phyloP scores from a whole-genome alignment of 1,140 invertebrate genomes.

The Trichogramma pretiosum region DNA sequence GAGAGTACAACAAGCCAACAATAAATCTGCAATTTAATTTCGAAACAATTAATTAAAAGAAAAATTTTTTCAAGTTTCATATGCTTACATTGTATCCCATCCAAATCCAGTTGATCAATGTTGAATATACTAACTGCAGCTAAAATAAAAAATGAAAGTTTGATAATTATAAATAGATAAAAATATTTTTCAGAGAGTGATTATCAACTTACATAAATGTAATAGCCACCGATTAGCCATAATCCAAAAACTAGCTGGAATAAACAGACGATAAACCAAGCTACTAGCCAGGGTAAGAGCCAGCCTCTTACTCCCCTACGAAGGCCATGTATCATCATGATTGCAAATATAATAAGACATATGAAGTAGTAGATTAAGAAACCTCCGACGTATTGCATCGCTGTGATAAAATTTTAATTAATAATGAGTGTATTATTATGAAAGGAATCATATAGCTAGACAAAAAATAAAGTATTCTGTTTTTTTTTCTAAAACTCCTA shows the following conservation, averaged over 20 bases:
- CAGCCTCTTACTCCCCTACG: conserved; percentile 61
- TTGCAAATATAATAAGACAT: conserved; percentile 54
- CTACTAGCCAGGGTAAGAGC: conserved; percentile 71
- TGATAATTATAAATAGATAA: conserved; percentile 11
- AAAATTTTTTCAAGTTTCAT: conserved; percentile 8
- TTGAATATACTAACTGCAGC: conserved; percentile 68
- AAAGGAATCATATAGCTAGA: no score
- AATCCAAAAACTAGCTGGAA: conserved; percentile 74
- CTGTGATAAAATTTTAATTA: conserved; percentile 47
- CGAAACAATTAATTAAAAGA: conserved; percentile 13
- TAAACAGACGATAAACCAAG: conserved; percentile 58
- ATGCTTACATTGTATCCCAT: conserved; percentile 73
- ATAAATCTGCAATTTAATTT: conserved; percentile 63
- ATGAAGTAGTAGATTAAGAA: conserved; percentile 68
- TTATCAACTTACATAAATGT: conserved; percentile 70
- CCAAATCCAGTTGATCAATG: conserved; percentile 68
- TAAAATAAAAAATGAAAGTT: conserved; percentile 42
- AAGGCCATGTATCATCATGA: conserved; percentile 52
- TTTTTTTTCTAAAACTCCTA: no score
- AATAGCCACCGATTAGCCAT: conserved; percentile 77
- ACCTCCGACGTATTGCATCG: conserved; percentile 62
- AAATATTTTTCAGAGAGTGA: background rate
- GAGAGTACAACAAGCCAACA: conserved; percentile 77
- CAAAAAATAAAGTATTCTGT: no score
- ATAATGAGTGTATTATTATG: conserved; percentile 10